phyloP scores from a whole-genome alignment of 2,797 vertebrate species.

The Oryzias sinensis region DNA sequence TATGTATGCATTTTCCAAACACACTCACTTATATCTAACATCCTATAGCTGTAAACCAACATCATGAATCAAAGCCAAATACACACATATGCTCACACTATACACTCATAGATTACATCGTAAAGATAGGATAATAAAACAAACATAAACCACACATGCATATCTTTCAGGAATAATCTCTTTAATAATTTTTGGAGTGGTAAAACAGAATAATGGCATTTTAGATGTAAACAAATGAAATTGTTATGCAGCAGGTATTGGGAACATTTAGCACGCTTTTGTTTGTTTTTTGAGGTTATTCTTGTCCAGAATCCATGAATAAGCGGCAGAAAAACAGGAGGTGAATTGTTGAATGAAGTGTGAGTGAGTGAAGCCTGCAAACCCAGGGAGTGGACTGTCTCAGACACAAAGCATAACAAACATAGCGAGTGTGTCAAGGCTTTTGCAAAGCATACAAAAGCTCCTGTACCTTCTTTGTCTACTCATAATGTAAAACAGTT shows the following conservation, averaged over 20 bases:
- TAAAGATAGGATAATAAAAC: conserved; percentile 23
- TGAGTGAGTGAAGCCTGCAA: conserved; percentile 21
- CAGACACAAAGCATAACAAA: conserved; percentile 1
- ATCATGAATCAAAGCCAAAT: conserved; percentile 51
- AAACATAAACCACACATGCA: conserved; percentile 5
- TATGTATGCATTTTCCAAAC: conserved; percentile 55
- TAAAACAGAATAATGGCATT: neutral
- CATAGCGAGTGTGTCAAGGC: conserved; percentile 13
- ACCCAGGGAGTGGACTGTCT: conserved; percentile 11
- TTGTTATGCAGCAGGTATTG: neutral
- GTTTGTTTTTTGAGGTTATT: conserved; percentile 40
- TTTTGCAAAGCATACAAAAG: conserved; percentile 20
- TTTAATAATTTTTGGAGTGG: neutral
- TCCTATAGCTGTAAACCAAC: conserved; percentile 39
- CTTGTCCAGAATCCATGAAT: conserved; percentile 50
- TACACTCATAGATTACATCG: conserved; percentile 30
- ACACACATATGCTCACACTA: conserved; percentile 38
- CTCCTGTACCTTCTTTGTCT: conserved; percentile 8
- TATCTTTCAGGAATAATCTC: neutral
- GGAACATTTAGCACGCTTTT: conserved; percentile 18
- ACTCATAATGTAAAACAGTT: conserved; percentile 8
- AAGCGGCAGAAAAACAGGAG: conserved; percentile 66
- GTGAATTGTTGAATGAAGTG: conserved; percentile 46
- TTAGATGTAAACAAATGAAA: neutral
- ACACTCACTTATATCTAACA: conserved; percentile 38